Percentiles rank a stretch among this genome's conserved stretches.
These are phyloP conservation scores for Polyodon spathula DNA, from an alignment of 2,113 vertebrate species.

Conservation along the genomic window DNA sequence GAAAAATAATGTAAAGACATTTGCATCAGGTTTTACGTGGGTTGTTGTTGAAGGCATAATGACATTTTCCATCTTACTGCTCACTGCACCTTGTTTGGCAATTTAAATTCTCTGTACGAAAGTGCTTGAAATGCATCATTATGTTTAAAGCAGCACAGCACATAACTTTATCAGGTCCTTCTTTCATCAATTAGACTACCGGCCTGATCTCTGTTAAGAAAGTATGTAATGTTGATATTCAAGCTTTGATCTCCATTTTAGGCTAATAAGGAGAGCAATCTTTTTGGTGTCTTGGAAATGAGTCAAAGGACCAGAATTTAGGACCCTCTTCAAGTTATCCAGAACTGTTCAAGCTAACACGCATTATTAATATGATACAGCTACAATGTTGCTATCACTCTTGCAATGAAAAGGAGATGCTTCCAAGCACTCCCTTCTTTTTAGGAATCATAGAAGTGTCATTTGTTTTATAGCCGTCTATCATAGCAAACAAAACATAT, in stretches of 20 bases:
- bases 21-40: constrained; percentile 21
- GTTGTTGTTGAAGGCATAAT: constrained; percentile 29
- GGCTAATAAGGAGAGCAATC: too few relatives aligned
- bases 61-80: constrained; percentile 31
- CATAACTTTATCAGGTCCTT: constrained; percentile 38
- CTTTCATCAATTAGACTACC: constrained; percentile 36
- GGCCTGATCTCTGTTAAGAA: constrained; percentile 50
- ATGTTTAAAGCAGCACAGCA: constrained; percentile 43
- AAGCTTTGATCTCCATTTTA: constrained; percentile 16
- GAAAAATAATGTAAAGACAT: constrained; percentile 22
- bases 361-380: too few relatives aligned
- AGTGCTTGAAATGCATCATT: constrained; percentile 48
- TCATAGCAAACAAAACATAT: too few relatives aligned
- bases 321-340: too few relatives aligned
- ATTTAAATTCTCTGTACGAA: constrained; percentile 35
- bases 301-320: too few relatives aligned
- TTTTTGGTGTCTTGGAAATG: constrained; percentile 15
- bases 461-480: too few relatives aligned
- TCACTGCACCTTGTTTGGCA: constrained; percentile 29
- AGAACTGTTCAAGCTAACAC: too few relatives aligned
- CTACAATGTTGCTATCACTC: too few relatives aligned
- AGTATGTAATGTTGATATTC: constrained; percentile 41
- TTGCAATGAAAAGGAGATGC: too few relatives aligned
- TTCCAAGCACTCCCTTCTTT: too few relatives aligned
- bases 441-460: too few relatives aligned